Evolutionary conservation across 2,888 invertebrate genomes (phyloP).

Genomic region (Hypselothyrea guttata): DNA sequence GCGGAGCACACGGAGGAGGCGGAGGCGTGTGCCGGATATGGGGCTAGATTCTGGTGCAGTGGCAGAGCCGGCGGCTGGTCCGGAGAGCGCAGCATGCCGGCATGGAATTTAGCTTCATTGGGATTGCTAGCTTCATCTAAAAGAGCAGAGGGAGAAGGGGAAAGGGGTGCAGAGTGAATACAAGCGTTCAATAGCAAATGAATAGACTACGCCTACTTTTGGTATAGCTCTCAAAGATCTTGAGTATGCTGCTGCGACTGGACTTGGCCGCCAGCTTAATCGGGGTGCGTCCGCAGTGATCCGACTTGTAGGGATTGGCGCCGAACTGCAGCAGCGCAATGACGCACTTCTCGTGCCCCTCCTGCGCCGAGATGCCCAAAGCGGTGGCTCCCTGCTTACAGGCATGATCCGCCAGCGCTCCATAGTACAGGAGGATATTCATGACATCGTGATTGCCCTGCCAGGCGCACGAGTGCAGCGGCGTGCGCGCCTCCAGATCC

Average conservation of each 20-base stretch:
- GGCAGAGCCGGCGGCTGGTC: constrained; percentile 81
- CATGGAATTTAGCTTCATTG: constrained; percentile 81
- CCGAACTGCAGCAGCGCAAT: constrained; percentile 91
- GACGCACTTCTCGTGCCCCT: constrained; percentile 96
- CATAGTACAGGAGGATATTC: constrained; percentile 89
- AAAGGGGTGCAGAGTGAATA: constrained; percentile 2
- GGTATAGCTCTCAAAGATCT: constrained; percentile 88
- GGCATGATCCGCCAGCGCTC: constrained; percentile 93
- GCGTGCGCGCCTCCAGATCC: constrained; percentile 93
- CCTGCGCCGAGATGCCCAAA: constrained; percentile 96
- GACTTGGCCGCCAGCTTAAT: constrained; percentile 95
- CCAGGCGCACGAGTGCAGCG: constrained; percentile 97
- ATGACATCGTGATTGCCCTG: constrained; percentile 95
- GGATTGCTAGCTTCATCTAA: constrained; percentile 82
- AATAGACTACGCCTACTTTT: constrained; percentile 78
- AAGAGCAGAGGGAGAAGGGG: constrained; percentile 7
- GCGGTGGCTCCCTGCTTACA: constrained; percentile 98
- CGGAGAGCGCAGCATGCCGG: constrained; percentile 82
- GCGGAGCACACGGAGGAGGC: constrained; percentile 79
- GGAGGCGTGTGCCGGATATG: constrained; percentile 73
- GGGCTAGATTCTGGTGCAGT: constrained; percentile 73
- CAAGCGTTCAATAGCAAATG: constrained; percentile 47
- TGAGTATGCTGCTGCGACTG: constrained; percentile 92
- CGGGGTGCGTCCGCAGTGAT: constrained; percentile 93
- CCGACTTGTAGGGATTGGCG: constrained; percentile 92